These are phyloP conservation scores for Leucoptera coffeella DNA, from an alignment of 2,888 invertebrate genomes.

Conservation along the genomic window DNA sequence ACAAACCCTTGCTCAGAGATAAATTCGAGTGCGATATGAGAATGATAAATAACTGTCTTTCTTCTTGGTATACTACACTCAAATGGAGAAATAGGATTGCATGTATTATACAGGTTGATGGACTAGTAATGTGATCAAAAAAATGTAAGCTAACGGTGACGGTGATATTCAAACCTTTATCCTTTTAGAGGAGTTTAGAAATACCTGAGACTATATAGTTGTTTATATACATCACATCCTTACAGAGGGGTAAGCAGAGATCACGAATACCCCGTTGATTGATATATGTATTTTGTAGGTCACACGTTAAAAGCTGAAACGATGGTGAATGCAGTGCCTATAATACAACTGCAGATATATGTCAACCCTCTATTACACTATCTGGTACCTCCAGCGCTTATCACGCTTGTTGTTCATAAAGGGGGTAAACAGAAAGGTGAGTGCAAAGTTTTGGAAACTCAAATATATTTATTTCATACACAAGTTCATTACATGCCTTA, in stretches of 20 bases:
- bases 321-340: conserved; percentile 63
- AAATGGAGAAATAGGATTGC: too few relatives aligned
- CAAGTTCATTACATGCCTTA: neutral
- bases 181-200: too few relatives aligned
- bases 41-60: too few relatives aligned
- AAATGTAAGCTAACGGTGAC: too few relatives aligned
- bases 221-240: neutral
- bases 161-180: too few relatives aligned
- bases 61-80: too few relatives aligned
- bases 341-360: conserved; percentile 67
- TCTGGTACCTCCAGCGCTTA: conserved; percentile 58
- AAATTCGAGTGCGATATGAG: too few relatives aligned
- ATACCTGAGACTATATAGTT: neutral
- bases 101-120: too few relatives aligned
- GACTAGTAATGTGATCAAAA: too few relatives aligned
- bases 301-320: conserved; percentile 59
- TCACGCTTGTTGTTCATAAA: conserved; percentile 17
- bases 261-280: neutral
- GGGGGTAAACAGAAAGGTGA: conserved; percentile 14
- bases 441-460: conserved; percentile 43
- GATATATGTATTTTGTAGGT: conserved; percentile 26
- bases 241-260: too few relatives aligned
- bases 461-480: conserved; percentile 35
- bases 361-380: conserved; percentile 70
- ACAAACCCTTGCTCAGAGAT: too few relatives aligned